These are phyloP conservation scores for Nycticebus coucang DNA, from an alignment of 2,113 vertebrate species.

Conservation along the genomic window DNA sequence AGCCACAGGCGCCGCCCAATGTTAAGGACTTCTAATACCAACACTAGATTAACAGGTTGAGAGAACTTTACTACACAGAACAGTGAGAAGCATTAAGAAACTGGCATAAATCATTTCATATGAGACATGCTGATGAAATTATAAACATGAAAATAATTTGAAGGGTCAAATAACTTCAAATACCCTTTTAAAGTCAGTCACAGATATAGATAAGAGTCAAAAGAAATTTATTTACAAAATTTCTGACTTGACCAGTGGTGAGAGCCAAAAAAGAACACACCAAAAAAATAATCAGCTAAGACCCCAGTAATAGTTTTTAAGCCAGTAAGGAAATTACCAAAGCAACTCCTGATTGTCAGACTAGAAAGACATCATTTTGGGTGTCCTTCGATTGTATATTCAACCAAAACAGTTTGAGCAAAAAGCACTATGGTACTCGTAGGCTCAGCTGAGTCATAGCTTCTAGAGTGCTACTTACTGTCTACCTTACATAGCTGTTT, in stretches of 20 bases:
- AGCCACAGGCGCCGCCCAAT: no score
- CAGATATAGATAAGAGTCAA: slow-evolving; percentile 28
- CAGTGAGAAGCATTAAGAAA: slow-evolving; percentile 42
- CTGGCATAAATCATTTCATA: not conserved
- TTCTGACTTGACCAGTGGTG: slow-evolving; percentile 14
- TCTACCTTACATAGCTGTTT: slow-evolving; percentile 40
- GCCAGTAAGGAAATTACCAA: slow-evolving; percentile 10
- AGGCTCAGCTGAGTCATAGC: not conserved
- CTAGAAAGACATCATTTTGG: slow-evolving; percentile 38
- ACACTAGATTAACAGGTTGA: not conserved
- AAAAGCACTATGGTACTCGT: not conserved
- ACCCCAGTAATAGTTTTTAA: slow-evolving; percentile 14
- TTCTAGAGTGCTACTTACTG: not conserved
- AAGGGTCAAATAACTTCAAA: slow-evolving; percentile 16
- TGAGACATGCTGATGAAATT: not conserved
- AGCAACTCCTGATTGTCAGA: not conserved
- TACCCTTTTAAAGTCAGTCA: slow-evolving; percentile 21
- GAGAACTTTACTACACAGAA: slow-evolving; percentile 12
- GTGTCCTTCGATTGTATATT: not conserved
- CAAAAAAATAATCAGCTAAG: slow-evolving; percentile 9
- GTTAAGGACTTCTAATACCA: not conserved
- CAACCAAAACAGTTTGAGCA: not conserved
- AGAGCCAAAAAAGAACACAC: slow-evolving; percentile 25
- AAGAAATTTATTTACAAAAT: slow-evolving; percentile 68
- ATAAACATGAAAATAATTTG: not conserved